Evolutionary conservation across 2,888 invertebrate genomes (phyloP).

Genomic region (Drosophila peninsularis): DNA sequence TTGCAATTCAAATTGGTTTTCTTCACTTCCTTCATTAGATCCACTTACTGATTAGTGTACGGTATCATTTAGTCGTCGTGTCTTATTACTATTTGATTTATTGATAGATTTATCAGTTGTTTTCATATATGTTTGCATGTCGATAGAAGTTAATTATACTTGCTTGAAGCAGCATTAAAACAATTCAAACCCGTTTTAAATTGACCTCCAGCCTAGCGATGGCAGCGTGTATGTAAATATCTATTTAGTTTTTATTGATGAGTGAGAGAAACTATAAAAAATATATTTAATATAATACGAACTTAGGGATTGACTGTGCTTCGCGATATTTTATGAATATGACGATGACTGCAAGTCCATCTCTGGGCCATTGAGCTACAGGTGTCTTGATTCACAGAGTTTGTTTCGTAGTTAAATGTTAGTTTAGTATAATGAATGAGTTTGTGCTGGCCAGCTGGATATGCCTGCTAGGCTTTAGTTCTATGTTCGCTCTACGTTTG

Average conservation of each 20-base stretch:
- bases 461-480: constrained; percentile 18
- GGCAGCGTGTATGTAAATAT: constrained; percentile 18
- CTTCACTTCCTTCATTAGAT: not conserved
- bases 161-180: constrained; percentile 32
- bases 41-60: not conserved
- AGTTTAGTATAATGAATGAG: constrained; percentile 28
- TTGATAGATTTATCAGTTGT: constrained; percentile 6
- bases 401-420: constrained; percentile 27
- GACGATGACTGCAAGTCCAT: constrained; percentile 24
- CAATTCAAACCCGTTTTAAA: constrained; percentile 59
- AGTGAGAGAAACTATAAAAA: too few relatives aligned
- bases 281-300: too few relatives aligned
- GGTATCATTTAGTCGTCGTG: constrained; percentile 3
- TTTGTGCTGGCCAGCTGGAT: constrained; percentile 21
- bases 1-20: not conserved
- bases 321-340: not conserved
- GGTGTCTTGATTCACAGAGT: constrained; percentile 13
- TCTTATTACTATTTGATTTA: constrained; percentile 6
- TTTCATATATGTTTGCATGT: constrained; percentile 15
- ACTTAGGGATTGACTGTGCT: not conserved
- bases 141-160: constrained; percentile 48
- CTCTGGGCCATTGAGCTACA: constrained; percentile 33
- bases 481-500: constrained; percentile 57
- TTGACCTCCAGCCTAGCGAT: constrained; percentile 55
- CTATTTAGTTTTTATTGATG: not conserved